Base-by-base conservation (phyloP, 1,140 invertebrate genomes). In the Proctacanthus coquilletti region DNA sequence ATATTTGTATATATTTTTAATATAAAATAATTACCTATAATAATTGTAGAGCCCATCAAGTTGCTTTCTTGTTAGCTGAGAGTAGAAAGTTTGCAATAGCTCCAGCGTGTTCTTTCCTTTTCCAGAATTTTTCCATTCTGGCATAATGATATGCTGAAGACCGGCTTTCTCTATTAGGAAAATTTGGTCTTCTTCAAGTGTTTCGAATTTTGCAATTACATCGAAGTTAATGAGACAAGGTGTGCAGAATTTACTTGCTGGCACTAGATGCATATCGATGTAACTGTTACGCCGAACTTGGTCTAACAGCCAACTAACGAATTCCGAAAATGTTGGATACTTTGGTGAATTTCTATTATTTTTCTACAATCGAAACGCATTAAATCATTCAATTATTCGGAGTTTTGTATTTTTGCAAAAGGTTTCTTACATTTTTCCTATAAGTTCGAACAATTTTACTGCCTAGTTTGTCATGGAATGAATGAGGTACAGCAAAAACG, bases 201-300 rank as follows among this genome's bases (percentile, higher is more conserved):
- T 88, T 63, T 92, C 85, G 54, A 87, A 91, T 62, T 91, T 88
- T 18, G 84, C 75, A 34, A 92, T 80, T 30, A 88, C 70, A 52
- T 89, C 80, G 51, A 89, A 92, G 46, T 82, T 65, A 25, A 92
- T 80, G 63, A 81, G 72, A 62, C 88, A 93, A 0, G 87, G 88
- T 17, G 85, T 87, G 51, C 89, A 93, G 49, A 92, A 84, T 45
- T 77, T 71, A 6, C 76, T 75, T 41, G 86, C 79, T 0, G 85
- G 81, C 18, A 79, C 80, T 83, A 88, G 93, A 55, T 94, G 89
- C 75, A 92, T 89, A 55, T 94, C 88, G 18, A 86, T 65, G 6
- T 70, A 64, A 71, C n/a, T 68, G 58, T 50, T 67, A 68, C 21
- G 63, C 58, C 56, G 66, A 62, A 58, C 47, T 36, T 78, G 73